Evolutionary conservation across 23 tunicate genomes (phyloP).

Genomic region (Phallusia fumigata): DNA sequence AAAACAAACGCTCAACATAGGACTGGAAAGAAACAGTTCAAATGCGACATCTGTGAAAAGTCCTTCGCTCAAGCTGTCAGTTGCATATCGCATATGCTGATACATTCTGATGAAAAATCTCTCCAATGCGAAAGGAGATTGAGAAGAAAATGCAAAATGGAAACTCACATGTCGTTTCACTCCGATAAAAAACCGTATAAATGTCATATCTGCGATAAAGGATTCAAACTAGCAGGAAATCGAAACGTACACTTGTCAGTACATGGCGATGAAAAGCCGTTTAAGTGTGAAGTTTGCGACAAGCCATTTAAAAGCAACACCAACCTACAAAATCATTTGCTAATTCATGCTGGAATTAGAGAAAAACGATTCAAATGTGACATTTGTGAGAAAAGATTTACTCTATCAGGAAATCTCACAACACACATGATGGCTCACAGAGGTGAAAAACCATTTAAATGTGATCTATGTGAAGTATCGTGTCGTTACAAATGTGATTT

Average conservation of each 20-base stretch:
- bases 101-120: slow-evolving; percentile 18
- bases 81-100: not conserved
- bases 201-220: not conserved
- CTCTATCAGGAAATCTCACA: no score
- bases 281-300: not conserved
- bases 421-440: not conserved
- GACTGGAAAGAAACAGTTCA: no score
- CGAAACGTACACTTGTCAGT: slow-evolving; percentile 5
- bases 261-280: slow-evolving; percentile 18
- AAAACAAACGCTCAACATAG: no score
- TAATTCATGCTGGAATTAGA: no score
- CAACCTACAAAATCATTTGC: not conserved
- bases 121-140: not conserved
- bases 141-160: no score
- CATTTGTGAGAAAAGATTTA: no score
- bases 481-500: not conserved
- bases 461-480: not conserved
- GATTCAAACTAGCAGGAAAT: not conserved
- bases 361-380: no score
- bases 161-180: no score
- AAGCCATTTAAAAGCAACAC: not conserved
- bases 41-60: no score
- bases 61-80: no score
- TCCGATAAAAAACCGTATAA: no score
- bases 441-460: not conserved